Conservation (phyloP, 2,113 vertebrate genomes). For the Osmerus eperlanus region DNA sequence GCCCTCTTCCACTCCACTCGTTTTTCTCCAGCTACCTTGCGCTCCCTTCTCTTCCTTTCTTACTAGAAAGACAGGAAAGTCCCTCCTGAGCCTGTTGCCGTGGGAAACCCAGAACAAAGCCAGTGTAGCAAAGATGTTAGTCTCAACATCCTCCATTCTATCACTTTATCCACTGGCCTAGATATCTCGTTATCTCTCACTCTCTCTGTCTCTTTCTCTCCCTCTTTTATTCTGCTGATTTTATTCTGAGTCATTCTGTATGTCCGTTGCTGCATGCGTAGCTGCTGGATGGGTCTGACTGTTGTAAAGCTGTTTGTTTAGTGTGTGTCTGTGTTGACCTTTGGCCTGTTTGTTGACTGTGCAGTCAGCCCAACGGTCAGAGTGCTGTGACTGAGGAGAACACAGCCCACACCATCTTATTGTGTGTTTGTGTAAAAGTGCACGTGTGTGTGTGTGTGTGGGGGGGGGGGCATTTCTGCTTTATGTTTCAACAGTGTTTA, state of each 20-base stretch:
- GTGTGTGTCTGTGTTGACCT: not conserved
- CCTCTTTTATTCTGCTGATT: not conserved
- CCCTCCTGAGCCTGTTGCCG: too few relatives aligned
- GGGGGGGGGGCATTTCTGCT: not conserved
- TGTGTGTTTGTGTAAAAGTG: not conserved
- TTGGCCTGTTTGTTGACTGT: not conserved
- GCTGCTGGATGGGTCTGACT: too few relatives aligned
- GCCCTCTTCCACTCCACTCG: not conserved
- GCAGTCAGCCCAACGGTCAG: not conserved
- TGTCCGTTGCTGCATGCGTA: not conserved
- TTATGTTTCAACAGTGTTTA: too few relatives aligned
- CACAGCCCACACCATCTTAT: not conserved
- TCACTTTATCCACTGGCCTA: too few relatives aligned
- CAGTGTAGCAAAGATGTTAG: too few relatives aligned
- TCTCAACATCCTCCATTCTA: too few relatives aligned
- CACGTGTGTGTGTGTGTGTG: not conserved
- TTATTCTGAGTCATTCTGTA: not conserved
- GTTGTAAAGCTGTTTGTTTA: too few relatives aligned
- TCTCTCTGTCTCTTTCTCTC: not conserved
- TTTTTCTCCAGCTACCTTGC: not conserved
- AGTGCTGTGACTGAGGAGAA: not conserved
- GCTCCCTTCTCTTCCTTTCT: not conserved
- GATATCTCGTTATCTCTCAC: too few relatives aligned
- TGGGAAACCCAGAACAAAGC: too few relatives aligned
- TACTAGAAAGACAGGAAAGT: too few relatives aligned